phyloP scores from a whole-genome alignment of 2,888 invertebrate species.

The Microchrysa polita region DNA sequence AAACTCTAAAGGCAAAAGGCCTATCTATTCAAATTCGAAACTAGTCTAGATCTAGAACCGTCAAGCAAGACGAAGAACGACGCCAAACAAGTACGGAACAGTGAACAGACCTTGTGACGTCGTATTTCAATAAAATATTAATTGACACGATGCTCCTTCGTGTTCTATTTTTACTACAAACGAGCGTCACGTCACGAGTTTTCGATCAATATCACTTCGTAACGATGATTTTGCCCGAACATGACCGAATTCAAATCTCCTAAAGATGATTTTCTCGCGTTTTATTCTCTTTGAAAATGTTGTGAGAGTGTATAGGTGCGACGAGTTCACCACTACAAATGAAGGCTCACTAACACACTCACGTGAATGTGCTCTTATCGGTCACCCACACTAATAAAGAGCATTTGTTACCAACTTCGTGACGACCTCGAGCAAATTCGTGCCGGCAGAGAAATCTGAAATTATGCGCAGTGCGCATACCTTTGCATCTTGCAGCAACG shows the following conservation, averaged over 20 bases:
- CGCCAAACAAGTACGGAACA: no score
- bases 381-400: neutral
- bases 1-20: neutral
- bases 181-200: neutral
- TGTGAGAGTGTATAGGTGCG: conserved; percentile 12
- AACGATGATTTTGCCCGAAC: neutral
- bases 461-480: conserved; percentile 30
- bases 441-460: conserved; percentile 7
- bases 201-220: conserved; percentile 32
- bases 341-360: neutral
- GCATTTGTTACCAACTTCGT: neutral
- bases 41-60: neutral
- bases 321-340: neutral
- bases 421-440: neutral
- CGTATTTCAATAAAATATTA: conserved; percentile 43
- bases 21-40: no score
- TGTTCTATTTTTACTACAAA: conserved; percentile 37
- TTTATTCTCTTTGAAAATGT: conserved; percentile 7
- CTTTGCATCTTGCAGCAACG: conserved; percentile 4
- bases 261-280: neutral
- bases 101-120: no score
- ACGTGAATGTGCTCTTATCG: neutral
- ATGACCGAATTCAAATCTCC: neutral
- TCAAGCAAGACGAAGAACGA: neutral
- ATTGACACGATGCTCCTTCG: conserved; percentile 31